Evolutionary conservation across 2,113 vertebrate species (phyloP), one percentile per base, ranked within the genome.

Genomic region (Ochotona curzoniae): DNA sequence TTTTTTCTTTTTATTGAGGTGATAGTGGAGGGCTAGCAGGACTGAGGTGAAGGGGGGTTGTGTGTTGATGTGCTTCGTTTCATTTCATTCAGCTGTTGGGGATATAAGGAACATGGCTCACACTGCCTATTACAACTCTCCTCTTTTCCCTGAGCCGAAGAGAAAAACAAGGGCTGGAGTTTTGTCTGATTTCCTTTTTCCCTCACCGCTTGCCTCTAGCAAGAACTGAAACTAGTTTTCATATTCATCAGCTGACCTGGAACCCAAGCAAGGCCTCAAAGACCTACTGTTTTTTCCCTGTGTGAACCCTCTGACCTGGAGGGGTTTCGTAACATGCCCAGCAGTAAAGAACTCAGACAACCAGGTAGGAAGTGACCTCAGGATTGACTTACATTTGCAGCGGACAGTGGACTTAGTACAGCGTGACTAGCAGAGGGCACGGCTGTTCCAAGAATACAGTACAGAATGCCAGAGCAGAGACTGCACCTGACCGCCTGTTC

Each of bases 191-290:
- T 94, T 87, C n/a, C 86, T 54, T 67, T 49, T 78, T 51, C 61
- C 32, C 32, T n/a, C n/a, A 71, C 8, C 21, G n/a, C 10, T 71
- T 51, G 25, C 26, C 60, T 93, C 35, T 69, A 70, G 84, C 60
- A 76, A 83, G 30, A 75, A 12, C 69, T 64, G 44, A 66, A 51
- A 89, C 23, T 82, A 89, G 89, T 85, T 66, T 71, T 66, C 51
- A 66, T 8, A 67, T 32, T 83, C 21, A 25, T 38, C 66, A 70
- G 51, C 60, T 64, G 64, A 86, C 61, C 60, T 73, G 83, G 82
- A 91, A 91, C 70, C 51, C 79, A 73, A 83, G 51, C 30, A 54
- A 63, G 83, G n/a, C 51, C 32, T 74, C 51, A 69, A 3, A 64
- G 3, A 79, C 63, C 57, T 10, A 1, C 20, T 64, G 26, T 79